Evolutionary conservation across 2,888 invertebrate species (phyloP).

Genomic region (Parascotia fuliginaria): DNA sequence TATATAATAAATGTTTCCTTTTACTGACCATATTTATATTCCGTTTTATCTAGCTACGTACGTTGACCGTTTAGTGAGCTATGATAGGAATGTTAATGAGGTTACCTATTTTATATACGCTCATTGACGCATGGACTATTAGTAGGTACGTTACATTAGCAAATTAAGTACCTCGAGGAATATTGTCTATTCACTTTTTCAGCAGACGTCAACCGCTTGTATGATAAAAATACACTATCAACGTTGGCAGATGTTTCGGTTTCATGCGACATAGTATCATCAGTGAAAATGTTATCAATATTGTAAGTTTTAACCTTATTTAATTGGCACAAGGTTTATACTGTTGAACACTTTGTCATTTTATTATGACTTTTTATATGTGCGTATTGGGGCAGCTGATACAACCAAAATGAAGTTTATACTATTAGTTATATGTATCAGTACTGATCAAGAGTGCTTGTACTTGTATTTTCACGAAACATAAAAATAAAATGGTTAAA

Average conservation of each 20-base stretch:
- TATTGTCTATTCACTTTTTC: too few relatives aligned
- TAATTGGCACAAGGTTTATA: too few relatives aligned
- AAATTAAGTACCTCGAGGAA: too few relatives aligned
- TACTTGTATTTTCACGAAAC: too few relatives aligned
- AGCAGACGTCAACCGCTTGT: background rate
- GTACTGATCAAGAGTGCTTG: too few relatives aligned
- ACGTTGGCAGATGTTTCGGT: background rate
- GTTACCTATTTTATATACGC: background rate
- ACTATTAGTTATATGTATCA: too few relatives aligned
- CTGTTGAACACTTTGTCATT: too few relatives aligned
- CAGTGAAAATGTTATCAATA: background rate
- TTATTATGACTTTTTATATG: too few relatives aligned
- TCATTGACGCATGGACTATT: background rate
- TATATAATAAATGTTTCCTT: background rate
- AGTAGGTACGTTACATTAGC: background rate
- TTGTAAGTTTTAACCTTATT: too few relatives aligned
- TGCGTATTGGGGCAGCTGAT: too few relatives aligned
- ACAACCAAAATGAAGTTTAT: too few relatives aligned
- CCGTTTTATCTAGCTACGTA: background rate
- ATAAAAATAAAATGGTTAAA: too few relatives aligned
- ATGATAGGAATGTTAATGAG: constrained; percentile 5
- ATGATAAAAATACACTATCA: background rate
- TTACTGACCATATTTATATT: background rate
- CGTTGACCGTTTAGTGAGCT: background rate
- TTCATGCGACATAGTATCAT: background rate